Percentiles rank a stretch among this genome's conserved stretches.
Evolutionary conservation across 1,140 invertebrate species (phyloP).

Genomic region (Epicauta chinensis): DNA sequence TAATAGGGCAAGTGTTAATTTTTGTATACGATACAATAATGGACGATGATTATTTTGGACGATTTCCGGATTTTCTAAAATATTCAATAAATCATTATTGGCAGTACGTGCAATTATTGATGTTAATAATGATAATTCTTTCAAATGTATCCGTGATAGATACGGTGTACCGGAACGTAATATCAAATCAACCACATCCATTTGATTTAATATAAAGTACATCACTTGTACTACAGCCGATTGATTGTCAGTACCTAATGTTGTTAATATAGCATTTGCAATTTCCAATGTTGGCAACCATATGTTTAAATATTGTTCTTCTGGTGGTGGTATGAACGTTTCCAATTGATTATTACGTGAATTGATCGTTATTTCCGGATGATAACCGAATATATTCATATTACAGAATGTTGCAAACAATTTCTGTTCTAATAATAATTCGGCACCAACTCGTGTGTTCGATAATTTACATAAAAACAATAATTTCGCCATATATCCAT

Average conservation of each 20-base stretch:
- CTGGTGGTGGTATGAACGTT: conserved; percentile 48
- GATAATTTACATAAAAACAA: conserved; percentile 71
- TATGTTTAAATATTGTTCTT: conserved; percentile 70
- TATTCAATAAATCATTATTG: conserved; percentile 43
- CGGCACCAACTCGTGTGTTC: conserved; percentile 63
- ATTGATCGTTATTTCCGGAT: conserved; percentile 59
- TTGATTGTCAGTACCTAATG: conserved; percentile 74
- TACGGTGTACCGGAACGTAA: conserved; percentile 62
- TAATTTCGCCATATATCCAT: conserved; percentile 86
- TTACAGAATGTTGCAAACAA: conserved; percentile 65
- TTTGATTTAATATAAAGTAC: conserved; percentile 71
- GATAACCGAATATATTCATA: conserved; percentile 70
- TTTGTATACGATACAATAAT: conserved; percentile 56
- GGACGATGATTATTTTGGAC: conserved; percentile 51
- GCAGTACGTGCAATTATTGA: conserved; percentile 67
- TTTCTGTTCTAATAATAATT: conserved; percentile 68
- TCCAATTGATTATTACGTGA: conserved; percentile 37
- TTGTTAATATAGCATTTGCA: conserved; percentile 74
- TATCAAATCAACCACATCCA: conserved; percentile 71
- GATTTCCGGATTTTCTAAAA: conserved; percentile 43
- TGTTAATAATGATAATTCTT: conserved; percentile 39
- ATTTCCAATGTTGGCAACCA: conserved; percentile 71
- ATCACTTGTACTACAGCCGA: conserved; percentile 72
- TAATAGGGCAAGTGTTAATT: conserved; percentile 64
- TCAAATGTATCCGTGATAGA: conserved; percentile 54